phyloP scores from a whole-genome alignment of 1,140 invertebrate species.

The Drosophila prosaltans region DNA sequence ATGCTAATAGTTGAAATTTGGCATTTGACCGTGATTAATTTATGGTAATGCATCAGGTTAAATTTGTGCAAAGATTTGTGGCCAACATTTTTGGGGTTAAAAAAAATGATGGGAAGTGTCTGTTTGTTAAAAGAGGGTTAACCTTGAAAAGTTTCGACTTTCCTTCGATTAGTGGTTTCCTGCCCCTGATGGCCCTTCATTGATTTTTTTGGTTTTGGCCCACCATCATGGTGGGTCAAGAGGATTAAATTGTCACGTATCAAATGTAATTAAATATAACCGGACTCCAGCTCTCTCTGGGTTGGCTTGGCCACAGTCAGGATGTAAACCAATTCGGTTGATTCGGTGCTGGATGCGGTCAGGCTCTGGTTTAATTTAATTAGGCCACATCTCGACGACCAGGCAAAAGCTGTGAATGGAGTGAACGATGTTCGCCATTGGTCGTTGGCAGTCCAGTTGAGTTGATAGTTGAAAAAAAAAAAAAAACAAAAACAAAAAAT shows the following conservation, averaged over 20 bases:
- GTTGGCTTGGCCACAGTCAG: conserved; percentile 4
- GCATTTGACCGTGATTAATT: conserved; percentile 19
- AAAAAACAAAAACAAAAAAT: neutral
- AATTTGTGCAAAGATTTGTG: conserved; percentile 17
- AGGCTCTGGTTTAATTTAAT: conserved; percentile 59
- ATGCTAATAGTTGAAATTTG: conserved; percentile 11
- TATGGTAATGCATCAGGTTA: neutral
- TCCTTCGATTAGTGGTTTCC: conserved; percentile 15
- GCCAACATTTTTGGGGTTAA: neutral
- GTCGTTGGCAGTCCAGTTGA: neutral
- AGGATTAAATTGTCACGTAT: conserved; percentile 63
- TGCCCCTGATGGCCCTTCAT: conserved; percentile 10
- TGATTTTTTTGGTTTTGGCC: conserved; percentile 28
- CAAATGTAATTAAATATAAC: conserved; percentile 62
- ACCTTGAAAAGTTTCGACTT: conserved; percentile 2
- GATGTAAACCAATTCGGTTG: conserved; percentile 33
- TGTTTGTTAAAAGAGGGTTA: neutral
- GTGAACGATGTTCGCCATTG: conserved; percentile 28
- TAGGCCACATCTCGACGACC: conserved; percentile 31
- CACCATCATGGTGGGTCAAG: conserved; percentile 11
- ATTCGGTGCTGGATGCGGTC: conserved; percentile 32
- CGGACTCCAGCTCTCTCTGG: neutral
- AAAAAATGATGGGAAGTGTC: too few species aligned
- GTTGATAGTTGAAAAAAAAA: neutral
- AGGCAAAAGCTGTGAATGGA: neutral